Percentiles rank a stretch among this genome's conserved stretches.
phyloP scores from a whole-genome alignment of 2,113 vertebrate genomes.

The Mobula birostris region DNA sequence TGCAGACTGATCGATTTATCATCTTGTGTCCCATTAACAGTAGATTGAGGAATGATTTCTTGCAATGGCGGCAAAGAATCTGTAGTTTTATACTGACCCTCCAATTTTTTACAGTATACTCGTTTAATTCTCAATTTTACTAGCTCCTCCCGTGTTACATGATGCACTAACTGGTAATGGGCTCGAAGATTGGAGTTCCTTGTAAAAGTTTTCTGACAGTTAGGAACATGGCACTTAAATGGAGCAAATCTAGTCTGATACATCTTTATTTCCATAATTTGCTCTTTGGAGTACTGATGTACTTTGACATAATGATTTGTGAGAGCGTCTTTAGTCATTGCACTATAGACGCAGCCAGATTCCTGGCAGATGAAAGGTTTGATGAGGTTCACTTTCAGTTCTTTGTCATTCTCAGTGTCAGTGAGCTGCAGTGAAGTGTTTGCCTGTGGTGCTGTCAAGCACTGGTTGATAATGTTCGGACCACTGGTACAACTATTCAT shows the following conservation, averaged over 20 bases:
- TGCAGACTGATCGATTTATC: slow-evolving; percentile 49
- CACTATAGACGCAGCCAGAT: slow-evolving; percentile 71
- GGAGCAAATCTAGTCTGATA: slow-evolving; percentile 81
- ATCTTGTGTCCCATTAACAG: slow-evolving; percentile 47
- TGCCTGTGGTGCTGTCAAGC: slow-evolving; percentile 46
- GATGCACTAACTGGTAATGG: slow-evolving; percentile 81
- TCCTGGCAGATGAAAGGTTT: slow-evolving; percentile 80
- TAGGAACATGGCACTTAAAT: slow-evolving; percentile 78
- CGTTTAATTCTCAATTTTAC: slow-evolving; percentile 77
- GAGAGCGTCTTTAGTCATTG: slow-evolving; percentile 80
- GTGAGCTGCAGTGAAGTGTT: slow-evolving; percentile 50
- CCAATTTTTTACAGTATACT: slow-evolving; percentile 62
- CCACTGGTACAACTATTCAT: background rate
- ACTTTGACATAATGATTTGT: slow-evolving; percentile 86
- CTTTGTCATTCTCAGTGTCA: slow-evolving; percentile 54
- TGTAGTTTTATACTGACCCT: slow-evolving; percentile 49
- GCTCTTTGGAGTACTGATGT: slow-evolving; percentile 79
- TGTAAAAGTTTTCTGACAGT: slow-evolving; percentile 85
- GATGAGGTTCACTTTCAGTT: slow-evolving; percentile 53
- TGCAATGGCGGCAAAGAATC: slow-evolving; percentile 45
- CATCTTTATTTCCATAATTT: slow-evolving; percentile 81
- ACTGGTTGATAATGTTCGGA: slow-evolving; percentile 24
- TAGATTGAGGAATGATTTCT: slow-evolving; percentile 30
- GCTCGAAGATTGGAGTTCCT: slow-evolving; percentile 90
- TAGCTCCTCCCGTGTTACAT: slow-evolving; percentile 77